Percentiles rank a stretch among this genome's conserved stretches.
These are phyloP conservation scores for Brassicogethes aeneus DNA, from an alignment of 2,888 invertebrate genomes.

Conservation along the genomic window DNA sequence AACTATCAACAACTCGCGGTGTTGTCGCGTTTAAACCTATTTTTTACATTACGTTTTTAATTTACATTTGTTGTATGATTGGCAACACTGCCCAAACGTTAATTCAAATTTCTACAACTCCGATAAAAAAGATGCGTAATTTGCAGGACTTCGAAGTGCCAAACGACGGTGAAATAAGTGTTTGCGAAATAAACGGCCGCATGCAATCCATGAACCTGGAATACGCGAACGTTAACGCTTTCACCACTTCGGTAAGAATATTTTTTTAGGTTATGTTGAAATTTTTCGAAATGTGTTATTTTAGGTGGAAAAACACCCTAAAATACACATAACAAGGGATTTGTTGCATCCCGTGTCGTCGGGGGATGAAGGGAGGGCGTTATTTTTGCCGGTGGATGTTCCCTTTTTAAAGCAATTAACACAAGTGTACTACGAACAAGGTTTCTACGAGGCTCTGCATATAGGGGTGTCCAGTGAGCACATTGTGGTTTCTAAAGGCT, in stretches of 20 bases:
- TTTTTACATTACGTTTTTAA: no score
- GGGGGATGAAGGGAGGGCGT: slow-evolving; percentile 44
- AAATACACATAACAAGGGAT: slow-evolving; percentile 59
- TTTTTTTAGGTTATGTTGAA: slow-evolving; percentile 8
- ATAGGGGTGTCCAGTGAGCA: slow-evolving; percentile 46
- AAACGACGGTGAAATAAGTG: slow-evolving; percentile 44
- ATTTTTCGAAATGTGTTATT: slow-evolving; percentile 17
- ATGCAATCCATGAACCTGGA: slow-evolving; percentile 50
- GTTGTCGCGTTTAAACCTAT: no score
- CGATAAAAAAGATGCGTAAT: no score
- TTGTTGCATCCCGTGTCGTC: slow-evolving; percentile 48
- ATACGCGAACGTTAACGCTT: slow-evolving; percentile 48
- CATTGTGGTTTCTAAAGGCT: slow-evolving; percentile 39
- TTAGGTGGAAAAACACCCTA: slow-evolving; percentile 58
- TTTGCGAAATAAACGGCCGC: slow-evolving; percentile 56
- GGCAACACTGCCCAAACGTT: no score
- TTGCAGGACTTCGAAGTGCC: slow-evolving; percentile 32
- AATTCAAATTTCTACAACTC: no score
- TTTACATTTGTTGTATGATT: no score
- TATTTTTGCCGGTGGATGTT: slow-evolving; percentile 59
- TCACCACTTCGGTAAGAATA: slow-evolving; percentile 48
- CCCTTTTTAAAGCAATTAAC: slow-evolving; percentile 66
- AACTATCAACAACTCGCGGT: no score
- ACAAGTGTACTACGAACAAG: slow-evolving; percentile 68
- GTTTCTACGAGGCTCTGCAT: slow-evolving; percentile 58